Evolutionary conservation across 2,797 vertebrate species (phyloP).

Genomic region (Paedocypris micromegethes): DNA sequence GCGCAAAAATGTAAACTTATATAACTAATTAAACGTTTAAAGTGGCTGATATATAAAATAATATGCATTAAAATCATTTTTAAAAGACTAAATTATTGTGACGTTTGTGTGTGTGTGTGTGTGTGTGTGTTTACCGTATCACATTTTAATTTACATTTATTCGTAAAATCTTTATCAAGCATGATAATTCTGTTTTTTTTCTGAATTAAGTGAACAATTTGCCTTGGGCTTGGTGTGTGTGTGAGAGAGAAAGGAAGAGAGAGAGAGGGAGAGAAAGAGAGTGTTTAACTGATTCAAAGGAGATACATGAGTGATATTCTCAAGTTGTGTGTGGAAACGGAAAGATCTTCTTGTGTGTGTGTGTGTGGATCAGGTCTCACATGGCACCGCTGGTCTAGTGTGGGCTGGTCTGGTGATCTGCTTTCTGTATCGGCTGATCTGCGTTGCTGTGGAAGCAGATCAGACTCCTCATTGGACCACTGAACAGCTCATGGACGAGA

Average conservation of each 20-base stretch:
- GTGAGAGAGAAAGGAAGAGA: conserved; percentile 1
- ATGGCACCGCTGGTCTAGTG: conserved; percentile 15
- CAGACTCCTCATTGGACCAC: conserved; percentile 43
- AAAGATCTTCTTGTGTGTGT: neutral
- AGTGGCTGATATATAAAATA: too few species aligned
- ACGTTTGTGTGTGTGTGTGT: too few species aligned
- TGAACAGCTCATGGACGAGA: conserved; percentile 44
- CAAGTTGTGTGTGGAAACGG: conserved; percentile 7
- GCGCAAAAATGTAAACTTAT: too few species aligned
- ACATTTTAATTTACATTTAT: too few species aligned
- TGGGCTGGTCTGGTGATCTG: conserved; percentile 13
- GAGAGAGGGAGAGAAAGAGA: too few species aligned
- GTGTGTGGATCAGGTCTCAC: conserved; percentile 13
- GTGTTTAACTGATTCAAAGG: conserved; percentile 1
- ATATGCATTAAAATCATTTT: too few species aligned
- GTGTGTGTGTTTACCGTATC: too few species aligned
- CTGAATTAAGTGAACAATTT: too few species aligned
- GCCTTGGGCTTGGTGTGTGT: conserved; percentile 29
- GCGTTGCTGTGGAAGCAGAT: conserved; percentile 37
- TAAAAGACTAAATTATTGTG: too few species aligned
- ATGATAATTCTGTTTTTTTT: too few species aligned
- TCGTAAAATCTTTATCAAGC: too few species aligned
- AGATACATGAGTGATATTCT: conserved; percentile 30
- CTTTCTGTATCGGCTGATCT: conserved; percentile 29
- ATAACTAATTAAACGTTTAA: too few species aligned